Evolutionary conservation across 2,113 vertebrate species (phyloP), one percentile per base, ranked within the genome.

Genomic region (Motacilla tschutschensis): DNA sequence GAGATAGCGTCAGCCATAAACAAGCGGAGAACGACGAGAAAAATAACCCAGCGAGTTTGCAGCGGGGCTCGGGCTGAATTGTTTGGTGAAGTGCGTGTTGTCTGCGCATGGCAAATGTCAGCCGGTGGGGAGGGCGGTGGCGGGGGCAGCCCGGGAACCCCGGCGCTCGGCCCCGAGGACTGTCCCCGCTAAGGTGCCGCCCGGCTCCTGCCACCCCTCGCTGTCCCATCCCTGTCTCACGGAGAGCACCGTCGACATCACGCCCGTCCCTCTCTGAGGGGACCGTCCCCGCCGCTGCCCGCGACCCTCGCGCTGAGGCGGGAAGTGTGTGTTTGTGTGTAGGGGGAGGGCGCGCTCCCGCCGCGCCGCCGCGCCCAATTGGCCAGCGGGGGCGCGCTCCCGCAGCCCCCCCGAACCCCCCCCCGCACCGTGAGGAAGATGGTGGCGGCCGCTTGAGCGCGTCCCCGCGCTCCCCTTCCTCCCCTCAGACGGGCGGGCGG

Each of bases 361-460:
- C 43, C 29, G 40, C 41, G 43, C 75, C 36, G 64, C 80, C 84
- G 85, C 80, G 85, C 85, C 62, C 77, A 65, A 54, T 63, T 78
- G 80, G 73, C 47, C 29, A n/a, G 55, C 73, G 60, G 62, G 69
- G 40, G 54, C 63, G 87, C 73, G 80, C 50, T 26, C 53, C 83
- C 43, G 72, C 51, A 67, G 41, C 41, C 64, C 70, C 69, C 58
- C 22, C 15, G 16, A 35, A 12, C 38, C 16, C 44, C 22, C 70
- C 71, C 53, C 58, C 48, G 79, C 58, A 29, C 58, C 29, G 17
- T 8, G 43, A 46, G 63, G 78, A 87, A 86, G 67, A 79, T 83
- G 83, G 83, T 89, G 82, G 60, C 40, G 65, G 76, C 59, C 64
- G 58, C 46, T 26, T 87, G 46, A 87, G 89, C 90, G 81, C 76